A percentile compares a stretch with the other conserved stretches of the same genome.
Evolutionary conservation across 2,113 vertebrate genomes (phyloP).

Genomic region (Marmota flaviventris): DNA sequence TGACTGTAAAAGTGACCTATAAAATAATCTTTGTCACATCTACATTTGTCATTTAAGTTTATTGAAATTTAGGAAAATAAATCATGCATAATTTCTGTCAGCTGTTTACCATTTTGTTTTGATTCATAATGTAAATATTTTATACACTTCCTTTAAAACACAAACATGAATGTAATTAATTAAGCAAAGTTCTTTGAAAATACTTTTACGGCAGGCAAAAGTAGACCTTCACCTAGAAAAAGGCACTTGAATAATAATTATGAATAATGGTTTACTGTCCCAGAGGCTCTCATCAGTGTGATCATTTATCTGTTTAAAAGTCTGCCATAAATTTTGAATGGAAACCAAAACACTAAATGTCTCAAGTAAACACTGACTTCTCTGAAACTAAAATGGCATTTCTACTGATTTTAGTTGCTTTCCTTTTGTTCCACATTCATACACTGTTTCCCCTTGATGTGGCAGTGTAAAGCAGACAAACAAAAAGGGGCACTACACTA

Average conservation of each 20-base stretch:
- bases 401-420: constrained; percentile 45
- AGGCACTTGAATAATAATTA: constrained; percentile 32
- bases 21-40: background rate
- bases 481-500: background rate
- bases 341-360: constrained; percentile 66
- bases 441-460: background rate
- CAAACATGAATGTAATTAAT: constrained; percentile 25
- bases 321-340: constrained; percentile 79
- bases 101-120: background rate
- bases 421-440: background rate
- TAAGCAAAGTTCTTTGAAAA: constrained; percentile 71
- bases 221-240: constrained; percentile 50
- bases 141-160: constrained; percentile 13
- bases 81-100: background rate
- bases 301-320: constrained; percentile 70
- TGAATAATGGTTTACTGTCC: constrained; percentile 42
- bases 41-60: background rate
- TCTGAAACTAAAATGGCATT: constrained; percentile 38
- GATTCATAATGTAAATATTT: background rate
- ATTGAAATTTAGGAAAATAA: constrained; percentile 41
- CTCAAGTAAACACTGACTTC: constrained; percentile 40
- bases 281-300: constrained; percentile 48
- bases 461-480: constrained; percentile 63
- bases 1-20: background rate
- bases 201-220: constrained; percentile 60